phyloP scores from a whole-genome alignment of 2,797 vertebrate genomes.

The Siniperca undulata region DNA sequence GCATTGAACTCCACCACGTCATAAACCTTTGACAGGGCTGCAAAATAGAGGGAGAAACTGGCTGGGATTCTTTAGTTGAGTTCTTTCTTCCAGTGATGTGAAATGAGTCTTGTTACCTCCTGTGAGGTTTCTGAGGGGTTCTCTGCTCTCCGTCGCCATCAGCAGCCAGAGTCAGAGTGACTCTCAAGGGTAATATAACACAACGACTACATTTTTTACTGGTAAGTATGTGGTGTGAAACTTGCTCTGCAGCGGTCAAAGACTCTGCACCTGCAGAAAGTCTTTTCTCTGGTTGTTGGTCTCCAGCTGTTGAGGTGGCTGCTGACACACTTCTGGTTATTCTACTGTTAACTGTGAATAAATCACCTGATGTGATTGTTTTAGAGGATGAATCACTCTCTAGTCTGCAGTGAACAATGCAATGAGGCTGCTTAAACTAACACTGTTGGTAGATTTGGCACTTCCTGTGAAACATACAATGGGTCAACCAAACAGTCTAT shows the following conservation, averaged over 20 bases:
- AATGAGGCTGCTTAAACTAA: background rate
- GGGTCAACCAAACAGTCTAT: background rate
- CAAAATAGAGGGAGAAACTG: background rate
- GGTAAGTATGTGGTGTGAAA: background rate
- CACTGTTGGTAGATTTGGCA: background rate
- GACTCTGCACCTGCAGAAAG: background rate
- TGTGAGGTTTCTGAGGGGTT: constrained; percentile 2
- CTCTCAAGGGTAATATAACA: too few species aligned
- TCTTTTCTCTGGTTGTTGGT: constrained; percentile 2
- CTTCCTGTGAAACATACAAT: background rate
- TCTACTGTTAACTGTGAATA: background rate
- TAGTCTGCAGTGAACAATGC: background rate
- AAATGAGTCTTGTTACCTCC: background rate
- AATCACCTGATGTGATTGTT: background rate
- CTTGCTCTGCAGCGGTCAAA: background rate
- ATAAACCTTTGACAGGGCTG: background rate
- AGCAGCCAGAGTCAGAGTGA: background rate
- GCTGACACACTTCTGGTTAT: background rate
- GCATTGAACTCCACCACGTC: constrained; percentile 7
- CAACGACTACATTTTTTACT: background rate
- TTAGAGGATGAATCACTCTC: background rate
- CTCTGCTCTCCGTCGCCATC: background rate
- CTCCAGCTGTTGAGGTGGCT: constrained; percentile 19
- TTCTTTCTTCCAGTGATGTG: background rate
- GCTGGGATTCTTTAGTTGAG: background rate